Base-by-base conservation (phyloP, 2,113 vertebrate species). In the Cheilinus undulatus region DNA sequence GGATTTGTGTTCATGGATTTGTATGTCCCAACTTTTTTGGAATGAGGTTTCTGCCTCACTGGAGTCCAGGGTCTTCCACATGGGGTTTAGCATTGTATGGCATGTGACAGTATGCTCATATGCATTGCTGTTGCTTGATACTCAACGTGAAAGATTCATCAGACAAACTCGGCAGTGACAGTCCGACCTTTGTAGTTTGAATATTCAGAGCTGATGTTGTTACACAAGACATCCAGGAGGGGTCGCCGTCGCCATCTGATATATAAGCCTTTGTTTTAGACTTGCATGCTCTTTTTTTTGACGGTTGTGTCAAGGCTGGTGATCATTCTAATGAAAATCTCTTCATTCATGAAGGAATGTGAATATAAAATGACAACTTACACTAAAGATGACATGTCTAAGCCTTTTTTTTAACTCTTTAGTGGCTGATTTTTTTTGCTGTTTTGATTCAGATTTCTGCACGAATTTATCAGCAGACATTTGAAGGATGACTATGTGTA, bases 201-300 rank as follows among this genome's bases (percentile, higher is more conserved):
- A 34, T 11, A 2, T 34, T 59, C 14, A 7, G 42, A 60, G 20
- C 23, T 3, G 42, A n/a, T 53, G 28, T 38, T 57, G 5, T 79
- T 72, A 19, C 61, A 62, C 2, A 12, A 7, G 0, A 19, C 3
- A 5, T 62, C 87, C 90, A 84, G 54, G 26, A 76, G 88, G 20
- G 19, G 85, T 20, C 80, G 5, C 56, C 40, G 3, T 27, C 43
- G 46, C 19, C 3, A 1, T 52, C 3, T 53, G 28, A 19, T 48
- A 15, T 48, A 0, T 4, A 20, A 17, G 12, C 7, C 24, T 27
- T 36, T 34, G 14, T n/a, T 12, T 12, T 8, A 4, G 3, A 34
- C 32, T 17, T 15, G 38, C 48, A 34, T 40, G 46, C 53, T 63
- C 30, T 66, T 26, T n/a, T 48, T 23, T 22, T 11, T 7, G n/a